Evolutionary conservation across 2,888 invertebrate species (phyloP).

Genomic region (Phyllotreta cruciferae): DNA sequence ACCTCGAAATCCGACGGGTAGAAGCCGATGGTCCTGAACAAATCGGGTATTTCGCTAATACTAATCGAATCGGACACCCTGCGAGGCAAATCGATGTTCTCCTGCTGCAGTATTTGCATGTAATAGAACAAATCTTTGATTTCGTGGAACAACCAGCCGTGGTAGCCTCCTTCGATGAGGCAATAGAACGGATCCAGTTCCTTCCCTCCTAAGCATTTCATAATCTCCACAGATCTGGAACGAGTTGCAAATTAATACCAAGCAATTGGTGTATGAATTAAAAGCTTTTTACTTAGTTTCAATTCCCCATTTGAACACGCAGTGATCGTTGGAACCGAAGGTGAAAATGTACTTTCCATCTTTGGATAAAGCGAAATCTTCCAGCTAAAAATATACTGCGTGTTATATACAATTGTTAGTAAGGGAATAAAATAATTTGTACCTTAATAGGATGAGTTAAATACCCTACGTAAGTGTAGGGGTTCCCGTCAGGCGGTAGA

Average conservation of each 20-base stretch:
- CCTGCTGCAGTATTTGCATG: slow-evolving; percentile 76
- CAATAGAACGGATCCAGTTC: slow-evolving; percentile 74
- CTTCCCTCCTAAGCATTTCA: slow-evolving; percentile 63
- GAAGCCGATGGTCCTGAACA: slow-evolving; percentile 77
- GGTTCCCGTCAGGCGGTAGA: slow-evolving; percentile 77
- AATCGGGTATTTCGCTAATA: slow-evolving; percentile 72
- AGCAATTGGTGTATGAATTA: slow-evolving; percentile 3
- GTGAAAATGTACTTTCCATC: slow-evolving; percentile 66
- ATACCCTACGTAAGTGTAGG: slow-evolving; percentile 69
- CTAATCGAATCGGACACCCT: slow-evolving; percentile 68
- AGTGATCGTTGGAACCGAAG: slow-evolving; percentile 63
- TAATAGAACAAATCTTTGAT: slow-evolving; percentile 79
- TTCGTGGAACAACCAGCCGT: slow-evolving; percentile 75
- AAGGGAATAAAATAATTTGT: slow-evolving; percentile 34
- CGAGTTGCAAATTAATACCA: background rate
- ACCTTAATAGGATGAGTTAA: slow-evolving; percentile 73
- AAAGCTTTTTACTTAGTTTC: slow-evolving; percentile 60
- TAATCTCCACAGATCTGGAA: slow-evolving; percentile 58
- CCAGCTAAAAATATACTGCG: slow-evolving; percentile 51
- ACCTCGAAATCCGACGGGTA: slow-evolving; percentile 80
- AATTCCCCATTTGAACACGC: slow-evolving; percentile 67
- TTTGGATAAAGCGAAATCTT: slow-evolving; percentile 56
- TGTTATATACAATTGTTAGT: slow-evolving; percentile 4
- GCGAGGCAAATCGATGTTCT: slow-evolving; percentile 69
- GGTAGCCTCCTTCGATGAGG: slow-evolving; percentile 72